These are phyloP conservation scores for Danio jaintianensis DNA, from an alignment of 2,797 vertebrate species.

Conservation along the genomic window DNA sequence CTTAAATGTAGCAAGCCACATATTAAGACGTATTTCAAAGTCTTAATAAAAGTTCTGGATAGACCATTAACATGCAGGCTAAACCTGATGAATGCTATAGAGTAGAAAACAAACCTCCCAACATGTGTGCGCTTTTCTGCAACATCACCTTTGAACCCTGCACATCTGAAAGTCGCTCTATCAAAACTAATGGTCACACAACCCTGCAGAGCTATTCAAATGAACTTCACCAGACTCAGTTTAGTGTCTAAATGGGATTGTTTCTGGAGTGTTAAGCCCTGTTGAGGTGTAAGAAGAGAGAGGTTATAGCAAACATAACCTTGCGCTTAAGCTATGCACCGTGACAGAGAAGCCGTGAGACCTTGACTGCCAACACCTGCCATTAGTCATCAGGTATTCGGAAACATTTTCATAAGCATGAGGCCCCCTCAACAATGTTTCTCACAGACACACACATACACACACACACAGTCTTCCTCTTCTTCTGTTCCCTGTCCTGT, in stretches of 20 bases:
- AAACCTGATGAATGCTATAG: not conserved
- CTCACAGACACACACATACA: constrained; percentile 20
- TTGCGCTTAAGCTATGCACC: constrained; percentile 65
- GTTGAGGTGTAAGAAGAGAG: constrained; percentile 30
- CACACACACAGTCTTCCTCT: constrained; percentile 48
- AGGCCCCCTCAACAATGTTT: constrained; percentile 26
- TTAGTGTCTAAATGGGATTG: constrained; percentile 38
- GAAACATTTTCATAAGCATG: constrained; percentile 83
- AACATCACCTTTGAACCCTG: not conserved
- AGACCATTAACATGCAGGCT: not conserved
- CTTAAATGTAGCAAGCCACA: not conserved
- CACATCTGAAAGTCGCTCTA: not conserved
- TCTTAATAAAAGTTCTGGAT: not conserved
- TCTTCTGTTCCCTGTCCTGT: constrained; percentile 47
- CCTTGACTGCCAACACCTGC: constrained; percentile 75
- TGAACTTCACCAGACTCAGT: constrained; percentile 28
- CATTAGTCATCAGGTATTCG: constrained; percentile 75
- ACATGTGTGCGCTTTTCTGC: not conserved
- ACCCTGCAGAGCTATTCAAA: constrained; percentile 32
- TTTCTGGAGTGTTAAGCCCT: constrained; percentile 39
- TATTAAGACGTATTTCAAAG: not conserved
- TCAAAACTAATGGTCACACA: constrained; percentile 32
- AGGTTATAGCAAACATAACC: constrained; percentile 52
- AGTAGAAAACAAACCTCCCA: not conserved
- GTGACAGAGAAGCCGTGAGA: constrained; percentile 71